Evolutionary conservation across 2,797 vertebrate species (phyloP).

Genomic region (Dipus sagitta): DNA sequence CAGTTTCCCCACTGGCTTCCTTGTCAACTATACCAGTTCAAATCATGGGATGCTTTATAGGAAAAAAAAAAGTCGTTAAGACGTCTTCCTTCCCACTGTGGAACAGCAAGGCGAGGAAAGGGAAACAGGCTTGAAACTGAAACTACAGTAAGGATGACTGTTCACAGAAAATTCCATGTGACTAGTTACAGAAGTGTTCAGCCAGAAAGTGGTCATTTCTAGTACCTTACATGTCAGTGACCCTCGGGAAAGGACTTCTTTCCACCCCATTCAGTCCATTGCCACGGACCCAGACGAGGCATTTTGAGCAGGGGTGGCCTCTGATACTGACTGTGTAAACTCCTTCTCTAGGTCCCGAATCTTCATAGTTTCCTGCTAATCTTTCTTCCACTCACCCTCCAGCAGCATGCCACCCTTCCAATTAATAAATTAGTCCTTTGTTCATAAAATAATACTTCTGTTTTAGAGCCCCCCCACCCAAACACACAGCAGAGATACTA

Average conservation of each 20-base stretch:
- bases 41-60: not conserved
- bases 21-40: rapidly evolving
- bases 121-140: rapidly evolving
- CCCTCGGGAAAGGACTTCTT: not conserved
- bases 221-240: no score
- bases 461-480: rapidly evolving
- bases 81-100: not conserved
- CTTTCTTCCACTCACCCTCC: not conserved
- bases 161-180: not conserved
- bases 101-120: not conserved
- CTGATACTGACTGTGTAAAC: rapidly evolving
- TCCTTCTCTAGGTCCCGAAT: not conserved
- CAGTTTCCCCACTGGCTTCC: rapidly evolving
- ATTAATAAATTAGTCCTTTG: not conserved
- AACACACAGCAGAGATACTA: no score
- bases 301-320: not conserved
- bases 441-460: not conserved
- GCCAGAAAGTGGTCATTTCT: not conserved
- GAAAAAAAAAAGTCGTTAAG: not conserved
- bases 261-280: rapidly evolving
- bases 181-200: not conserved
- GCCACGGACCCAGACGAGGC: not conserved
- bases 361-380: rapidly evolving
- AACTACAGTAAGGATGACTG: not conserved
- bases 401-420: not conserved